These are phyloP conservation scores for Rhagonycha lutea DNA, from an alignment of 2,888 invertebrate genomes.

Conservation along the genomic window DNA sequence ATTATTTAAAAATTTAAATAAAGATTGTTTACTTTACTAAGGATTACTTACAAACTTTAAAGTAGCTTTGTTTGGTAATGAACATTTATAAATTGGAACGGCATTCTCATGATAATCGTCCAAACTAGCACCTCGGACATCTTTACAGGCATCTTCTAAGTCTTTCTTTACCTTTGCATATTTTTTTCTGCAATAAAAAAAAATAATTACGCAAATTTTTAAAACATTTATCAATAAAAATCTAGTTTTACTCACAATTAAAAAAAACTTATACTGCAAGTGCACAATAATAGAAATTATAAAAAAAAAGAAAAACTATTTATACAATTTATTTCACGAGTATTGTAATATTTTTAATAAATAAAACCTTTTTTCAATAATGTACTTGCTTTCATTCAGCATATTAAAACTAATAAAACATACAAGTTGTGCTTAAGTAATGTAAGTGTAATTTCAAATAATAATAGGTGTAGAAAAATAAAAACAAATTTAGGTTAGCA, in stretches of 20 bases:
- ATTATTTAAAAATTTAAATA: background rate
- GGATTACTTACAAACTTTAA: constrained; percentile 75
- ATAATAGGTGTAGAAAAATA: background rate
- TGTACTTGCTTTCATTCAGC: background rate
- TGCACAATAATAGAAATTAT: background rate
- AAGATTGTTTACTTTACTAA: too few relatives aligned
- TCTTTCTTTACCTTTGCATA: constrained; percentile 88
- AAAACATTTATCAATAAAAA: background rate
- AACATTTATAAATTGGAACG: constrained; percentile 46
- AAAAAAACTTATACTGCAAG: background rate
- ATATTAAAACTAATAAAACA: background rate
- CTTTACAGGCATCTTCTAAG: constrained; percentile 88
- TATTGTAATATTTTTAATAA: background rate
- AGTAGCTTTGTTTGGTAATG: constrained; percentile 70
- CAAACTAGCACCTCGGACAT: constrained; percentile 61
- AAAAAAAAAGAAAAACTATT: background rate
- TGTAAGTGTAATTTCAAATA: background rate
- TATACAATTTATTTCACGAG: background rate
- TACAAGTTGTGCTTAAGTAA: background rate
- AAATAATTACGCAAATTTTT: background rate
- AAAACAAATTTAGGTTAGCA: background rate
- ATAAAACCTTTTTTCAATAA: background rate
- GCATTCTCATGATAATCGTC: constrained; percentile 57
- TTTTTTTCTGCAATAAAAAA: constrained; percentile 71
- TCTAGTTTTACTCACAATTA: background rate